phyloP scores from a whole-genome alignment of 1,140 invertebrate species.

The Trichoplusia ni region DNA sequence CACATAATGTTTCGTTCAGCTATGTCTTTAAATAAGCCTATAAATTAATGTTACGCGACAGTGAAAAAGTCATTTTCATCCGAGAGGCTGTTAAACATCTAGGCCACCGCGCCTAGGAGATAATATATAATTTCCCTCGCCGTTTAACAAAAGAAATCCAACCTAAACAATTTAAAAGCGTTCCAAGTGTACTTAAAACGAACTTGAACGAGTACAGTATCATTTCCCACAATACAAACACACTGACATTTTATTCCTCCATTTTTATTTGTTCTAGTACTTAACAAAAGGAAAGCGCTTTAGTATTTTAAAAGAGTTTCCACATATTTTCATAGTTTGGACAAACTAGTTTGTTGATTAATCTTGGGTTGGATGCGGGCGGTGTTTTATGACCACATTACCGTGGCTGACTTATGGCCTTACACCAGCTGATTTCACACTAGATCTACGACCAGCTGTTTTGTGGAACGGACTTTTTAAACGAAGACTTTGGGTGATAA shows the following conservation, averaged over 20 bases:
- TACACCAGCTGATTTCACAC: conserved; percentile 17
- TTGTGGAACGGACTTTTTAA: neutral
- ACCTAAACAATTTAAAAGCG: neutral
- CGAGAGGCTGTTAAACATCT: too few species aligned
- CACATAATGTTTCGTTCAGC: too few species aligned
- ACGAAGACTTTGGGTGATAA: too few species aligned
- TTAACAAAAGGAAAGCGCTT: neutral
- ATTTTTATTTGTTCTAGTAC: neutral
- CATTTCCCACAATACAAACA: neutral
- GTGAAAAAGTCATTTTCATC: too few species aligned
- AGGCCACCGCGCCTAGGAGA: too few species aligned
- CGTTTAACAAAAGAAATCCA: neutral
- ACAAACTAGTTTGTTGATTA: conserved; percentile 20
- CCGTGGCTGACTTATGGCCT: conserved; percentile 3
- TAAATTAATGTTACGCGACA: too few species aligned
- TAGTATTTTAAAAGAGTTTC: neutral
- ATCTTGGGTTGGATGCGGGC: conserved; percentile 3
- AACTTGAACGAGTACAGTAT: neutral
- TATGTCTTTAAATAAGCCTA: too few species aligned
- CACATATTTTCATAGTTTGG: conserved; percentile 18
- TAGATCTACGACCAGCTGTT: neutral
- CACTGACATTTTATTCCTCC: neutral
- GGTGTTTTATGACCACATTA: conserved; percentile 7
- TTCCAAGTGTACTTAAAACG: neutral
- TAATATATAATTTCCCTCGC: too few species aligned